Evolutionary conservation across 2,888 invertebrate species (phyloP), one percentile per base, ranked within the genome.

Genomic region (Hirtodrosophila cameraria): DNA sequence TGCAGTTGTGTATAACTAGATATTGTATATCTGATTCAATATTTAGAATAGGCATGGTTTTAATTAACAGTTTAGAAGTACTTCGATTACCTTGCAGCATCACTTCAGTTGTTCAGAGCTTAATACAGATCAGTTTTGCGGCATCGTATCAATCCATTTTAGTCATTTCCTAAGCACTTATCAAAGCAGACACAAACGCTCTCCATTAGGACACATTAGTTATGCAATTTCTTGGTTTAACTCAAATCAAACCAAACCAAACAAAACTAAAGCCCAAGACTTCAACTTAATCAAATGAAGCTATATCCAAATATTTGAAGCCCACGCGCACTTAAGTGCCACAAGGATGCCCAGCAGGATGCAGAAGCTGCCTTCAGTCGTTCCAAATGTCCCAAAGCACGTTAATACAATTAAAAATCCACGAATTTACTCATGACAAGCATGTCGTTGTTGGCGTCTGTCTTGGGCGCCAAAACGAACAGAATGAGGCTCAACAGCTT

Each of bases 331-430:
- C 79, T 75, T 75, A 78, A 80, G 79, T 73, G 80, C 77, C 57
- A 15, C 53, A 35, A 20, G 31, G 42, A 57, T 36, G 42, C 46
- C 35, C 7, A 16, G 18, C n/a, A n/a, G 18, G 18, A 18, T 18
- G 18, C 18, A 11, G 50, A 13, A 27, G 46, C 46, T 39, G 30
- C 42, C 1, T 27, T 54, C 43, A 36, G 16, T 60, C 48, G 18
- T 35, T 13, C 18, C 27, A n/a, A n/a, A n/a, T 36, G 33, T 28
- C 58, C 46, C 50, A 11, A 45, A 39, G 52, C 55, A 74, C 49
- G 71, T 71, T 80, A 81, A 81, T 81, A 65, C 74, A 80, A 80
- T 80, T 81, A 77, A 79, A 76, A 79, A 75, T 72, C 76, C 67
- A 65, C 66, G 66, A 66, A 80, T 62, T 72, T 45, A 42, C 61